Conservation (phyloP, 2,888 invertebrate species). For the Gibbula magus region DNA sequence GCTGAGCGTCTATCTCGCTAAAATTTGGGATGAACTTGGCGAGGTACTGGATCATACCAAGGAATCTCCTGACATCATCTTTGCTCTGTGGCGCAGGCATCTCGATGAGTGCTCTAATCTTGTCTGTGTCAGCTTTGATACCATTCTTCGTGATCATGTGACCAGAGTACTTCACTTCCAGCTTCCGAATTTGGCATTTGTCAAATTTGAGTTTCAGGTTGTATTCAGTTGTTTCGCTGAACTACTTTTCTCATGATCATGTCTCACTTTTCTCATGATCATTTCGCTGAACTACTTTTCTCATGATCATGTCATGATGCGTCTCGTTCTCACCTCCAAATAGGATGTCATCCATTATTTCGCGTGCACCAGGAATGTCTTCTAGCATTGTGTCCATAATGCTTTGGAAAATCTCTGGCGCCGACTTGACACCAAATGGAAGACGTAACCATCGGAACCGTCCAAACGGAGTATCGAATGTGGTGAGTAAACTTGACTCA, state of each 20-base stretch:
- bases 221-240: background rate
- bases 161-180: slow-evolving; percentile 38
- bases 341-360: slow-evolving; percentile 46
- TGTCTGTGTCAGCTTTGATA: slow-evolving; percentile 10
- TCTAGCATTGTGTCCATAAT: slow-evolving; percentile 43
- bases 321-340: slow-evolving; percentile 36
- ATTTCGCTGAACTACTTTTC: background rate
- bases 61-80: slow-evolving; percentile 40
- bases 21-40: slow-evolving; percentile 48
- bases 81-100: slow-evolving; percentile 41
- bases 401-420: slow-evolving; percentile 37
- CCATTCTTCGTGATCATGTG: slow-evolving; percentile 34
- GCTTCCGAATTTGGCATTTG: slow-evolving; percentile 36
- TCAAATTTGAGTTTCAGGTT: slow-evolving; percentile 34
- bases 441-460: too few species aligned
- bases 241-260: background rate
- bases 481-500: slow-evolving; percentile 41
- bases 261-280: too few species aligned
- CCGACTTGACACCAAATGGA: background rate
- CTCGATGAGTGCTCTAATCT: background rate
- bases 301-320: background rate
- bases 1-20: slow-evolving; percentile 42
- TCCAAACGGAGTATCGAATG: slow-evolving; percentile 32
- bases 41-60: slow-evolving; percentile 47
- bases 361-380: slow-evolving; percentile 38